Base-by-base conservation (phyloP, 2,797 vertebrate genomes). In the Amazonetta brasiliensis region DNA sequence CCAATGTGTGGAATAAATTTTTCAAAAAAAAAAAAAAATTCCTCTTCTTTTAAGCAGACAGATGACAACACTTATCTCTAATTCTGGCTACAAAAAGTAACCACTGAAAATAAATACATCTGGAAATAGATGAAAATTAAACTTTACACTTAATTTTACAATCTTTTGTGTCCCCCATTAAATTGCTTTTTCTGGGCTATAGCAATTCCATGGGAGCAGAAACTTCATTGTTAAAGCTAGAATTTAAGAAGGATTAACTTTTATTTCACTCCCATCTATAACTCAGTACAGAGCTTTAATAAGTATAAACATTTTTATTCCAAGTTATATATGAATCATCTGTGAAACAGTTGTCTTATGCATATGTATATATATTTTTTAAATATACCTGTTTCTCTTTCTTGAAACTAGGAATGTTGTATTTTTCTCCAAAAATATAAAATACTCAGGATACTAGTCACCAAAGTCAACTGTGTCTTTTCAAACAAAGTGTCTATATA, bases 311-410 rank as follows among this genome's bases (percentile, higher is more conserved):
- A 73, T 91, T 89, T 83, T 93, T 87, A 86, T 93, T 94, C 67
- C 43, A 66, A 56, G 62, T 86, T 92, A 48, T 5, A 48, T 31
- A 50, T 66, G 46, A 90, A 52, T 43, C 46, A 44, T 74, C 55
- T 79, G 30, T 83, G 84, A 89, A 88, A 75, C 21, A 86, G 50
- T 62, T 91, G 55, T 66, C 89, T 92, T 88, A 92, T 80, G 21
- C 58, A 80, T 89, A 91, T 83, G 50, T 52, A 58, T 87, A 23
- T 87, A 44, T 44, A 30, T 72, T 71, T 50, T 84, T 89, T 4
- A 2, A 66, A 88, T 39, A 3, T 56, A 17, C 58, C 2, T 41
- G 26, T 44, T 71, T 83, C 22, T 67, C 20, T 84, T 90, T 79
- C 74, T 71, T 75, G 37, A 91, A 94, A 81, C 37, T 76, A 56